phyloP scores from a whole-genome alignment of 2,113 vertebrate genomes.

The Gambusia holbrooki region DNA sequence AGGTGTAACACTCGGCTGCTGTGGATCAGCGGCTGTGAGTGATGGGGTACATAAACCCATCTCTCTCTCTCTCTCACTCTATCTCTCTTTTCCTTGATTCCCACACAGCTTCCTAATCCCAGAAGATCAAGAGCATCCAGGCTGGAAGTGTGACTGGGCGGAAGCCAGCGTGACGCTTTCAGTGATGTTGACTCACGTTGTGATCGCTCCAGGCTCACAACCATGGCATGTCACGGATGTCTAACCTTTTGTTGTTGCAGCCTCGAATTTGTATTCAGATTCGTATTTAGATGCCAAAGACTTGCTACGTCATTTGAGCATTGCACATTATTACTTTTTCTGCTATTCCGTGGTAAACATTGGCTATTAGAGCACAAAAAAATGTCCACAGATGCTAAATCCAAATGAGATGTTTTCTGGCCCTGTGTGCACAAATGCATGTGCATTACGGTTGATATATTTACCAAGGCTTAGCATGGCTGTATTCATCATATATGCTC shows the following conservation, averaged over 20 bases:
- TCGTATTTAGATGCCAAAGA: conserved; percentile 12
- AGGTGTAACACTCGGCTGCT: conserved; percentile 53
- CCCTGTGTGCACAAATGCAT: conserved; percentile 19
- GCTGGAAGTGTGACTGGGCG: conserved; percentile 49
- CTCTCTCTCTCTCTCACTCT: conserved; percentile 13
- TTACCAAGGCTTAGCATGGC: conserved; percentile 24
- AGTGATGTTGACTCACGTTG: conserved; percentile 41
- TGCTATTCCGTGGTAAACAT: background rate
- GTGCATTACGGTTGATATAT: conserved; percentile 23
- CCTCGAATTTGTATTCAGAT: conserved; percentile 3
- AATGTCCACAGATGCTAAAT: background rate
- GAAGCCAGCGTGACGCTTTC: conserved; percentile 34
- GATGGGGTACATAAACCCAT: conserved; percentile 47
- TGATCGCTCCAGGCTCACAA: conserved; percentile 30
- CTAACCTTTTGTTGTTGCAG: conserved; percentile 26
- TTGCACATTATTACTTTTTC: background rate
- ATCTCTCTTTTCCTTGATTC: conserved; percentile 29
- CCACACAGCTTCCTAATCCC: conserved; percentile 61
- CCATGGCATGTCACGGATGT: conserved; percentile 22
- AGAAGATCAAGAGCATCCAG: conserved; percentile 56
- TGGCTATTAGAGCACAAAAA: background rate
- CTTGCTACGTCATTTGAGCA: background rate
- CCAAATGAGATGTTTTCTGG: conserved; percentile 33
- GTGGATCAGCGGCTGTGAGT: conserved; percentile 49
- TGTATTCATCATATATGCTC: conserved; percentile 2